Conservation (phyloP, 1,140 invertebrate genomes). For the Ganaspis sp. region DNA sequence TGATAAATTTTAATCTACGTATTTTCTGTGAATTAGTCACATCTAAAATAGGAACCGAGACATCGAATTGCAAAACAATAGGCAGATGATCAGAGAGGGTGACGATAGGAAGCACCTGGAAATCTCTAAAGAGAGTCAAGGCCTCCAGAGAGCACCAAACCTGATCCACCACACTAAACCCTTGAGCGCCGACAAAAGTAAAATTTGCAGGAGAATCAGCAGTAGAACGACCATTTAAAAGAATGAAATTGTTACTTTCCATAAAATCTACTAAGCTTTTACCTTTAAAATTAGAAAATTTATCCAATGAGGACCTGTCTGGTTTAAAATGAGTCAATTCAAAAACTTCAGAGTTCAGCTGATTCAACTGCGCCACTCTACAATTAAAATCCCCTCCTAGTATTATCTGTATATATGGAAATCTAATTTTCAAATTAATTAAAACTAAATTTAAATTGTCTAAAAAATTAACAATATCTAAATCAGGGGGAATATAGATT, state of each 20-base stretch:
- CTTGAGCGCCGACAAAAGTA: background rate
- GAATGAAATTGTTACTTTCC: background rate
- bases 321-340: background rate
- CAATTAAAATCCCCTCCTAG: background rate
- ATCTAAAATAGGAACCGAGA: background rate
- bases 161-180: background rate
- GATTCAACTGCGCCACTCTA: background rate
- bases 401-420: background rate
- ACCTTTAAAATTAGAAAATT: conserved; percentile 4
- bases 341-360: too few species aligned
- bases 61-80: background rate
- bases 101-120: background rate
- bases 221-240: background rate
- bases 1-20: background rate
- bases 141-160: background rate
- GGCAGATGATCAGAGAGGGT: background rate
- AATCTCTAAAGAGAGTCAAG: background rate
- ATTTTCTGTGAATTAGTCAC: background rate
- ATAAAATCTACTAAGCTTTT: background rate
- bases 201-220: background rate
- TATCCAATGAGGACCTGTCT: background rate
- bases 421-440: background rate
- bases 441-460: background rate
- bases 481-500: background rate
- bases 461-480: background rate